Base-by-base conservation (phyloP, 1,140 invertebrate genomes). In the Parasteatoda tepidariorum region DNA sequence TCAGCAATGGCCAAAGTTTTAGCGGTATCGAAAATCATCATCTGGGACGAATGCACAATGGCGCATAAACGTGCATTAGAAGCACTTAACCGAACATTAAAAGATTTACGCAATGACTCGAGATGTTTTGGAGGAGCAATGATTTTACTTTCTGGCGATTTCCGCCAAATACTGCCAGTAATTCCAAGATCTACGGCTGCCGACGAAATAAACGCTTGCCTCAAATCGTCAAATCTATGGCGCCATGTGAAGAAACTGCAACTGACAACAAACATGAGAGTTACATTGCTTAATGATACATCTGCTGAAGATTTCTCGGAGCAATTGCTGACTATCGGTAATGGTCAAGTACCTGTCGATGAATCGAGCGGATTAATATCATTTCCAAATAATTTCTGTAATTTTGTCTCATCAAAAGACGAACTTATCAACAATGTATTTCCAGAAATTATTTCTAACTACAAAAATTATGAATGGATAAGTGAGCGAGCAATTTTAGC, bases 71-170 rank as follows among this genome's bases (percentile, higher is more conserved):
- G 57, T 55, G 13, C n/a, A 15, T 15, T 85, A 3, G 89, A 90
- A 84, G 88, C 87, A 61, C 85, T 91, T 24, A 84, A 90, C 83
- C 76, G 87, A 86, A 87, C 86, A 28, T 83, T 89, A 38, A 0
- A 26, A 57, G 87, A 89, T 88, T 9, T 48, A 48, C 7, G 18
- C 7, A 18, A 18, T 9, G 18, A 48, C 18, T 9, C 41, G 18
- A 7, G 18, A 7, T 18, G 7, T 18, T 48, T 48, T 18, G 18
- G 41, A 18, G 41, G 41, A 7, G 18, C 41, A 9, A 7, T 48
- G 18, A 48, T 48, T 48, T 48, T 48, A 48, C 18, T 84, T 3
- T 78, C 61, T 30, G 84, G 84, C 5, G 84, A 84, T 61, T 84
- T 84, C 30, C 22, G 67, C 3, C 84, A 84, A 61, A 84, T 55